Percentiles rank a stretch among this genome's conserved stretches.
These are phyloP conservation scores for Callosobruchus maculatus DNA, from an alignment of 2,888 invertebrate genomes.

Conservation along the genomic window DNA sequence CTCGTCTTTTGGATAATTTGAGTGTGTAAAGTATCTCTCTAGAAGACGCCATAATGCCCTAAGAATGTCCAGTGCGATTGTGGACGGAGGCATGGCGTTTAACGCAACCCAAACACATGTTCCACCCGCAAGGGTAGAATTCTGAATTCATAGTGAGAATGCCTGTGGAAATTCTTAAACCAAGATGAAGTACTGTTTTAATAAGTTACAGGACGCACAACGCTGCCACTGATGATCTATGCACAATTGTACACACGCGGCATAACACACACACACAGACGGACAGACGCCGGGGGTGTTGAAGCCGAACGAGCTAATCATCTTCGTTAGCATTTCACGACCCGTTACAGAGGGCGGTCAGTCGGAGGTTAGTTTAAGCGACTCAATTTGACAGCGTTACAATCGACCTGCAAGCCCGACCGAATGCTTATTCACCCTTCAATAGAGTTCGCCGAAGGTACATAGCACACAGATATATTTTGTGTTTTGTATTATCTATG, in stretches of 20 bases:
- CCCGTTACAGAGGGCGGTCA: neutral
- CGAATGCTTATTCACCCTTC: neutral
- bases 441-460: neutral
- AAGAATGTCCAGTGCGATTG: no score
- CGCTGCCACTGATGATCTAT: neutral
- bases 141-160: no score
- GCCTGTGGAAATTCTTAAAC: no score
- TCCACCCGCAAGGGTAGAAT: no score
- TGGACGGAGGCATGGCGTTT: no score
- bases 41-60: no score
- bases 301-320: conserved; percentile 41
- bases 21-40: no score
- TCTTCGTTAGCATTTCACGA: conserved; percentile 33
- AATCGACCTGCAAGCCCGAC: neutral
- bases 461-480: no score
- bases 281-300: conserved; percentile 19
- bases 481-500: no score
- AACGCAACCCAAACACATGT: no score
- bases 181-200: neutral
- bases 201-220: neutral
- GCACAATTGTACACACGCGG: neutral
- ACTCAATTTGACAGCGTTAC: neutral
- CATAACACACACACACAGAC: conserved; percentile 10
- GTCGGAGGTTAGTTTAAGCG: neutral
- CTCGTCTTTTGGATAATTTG: no score